Evolutionary conservation across 1,140 invertebrate genomes (phyloP).

Genomic region (Cyphomyrmex costatus): DNA sequence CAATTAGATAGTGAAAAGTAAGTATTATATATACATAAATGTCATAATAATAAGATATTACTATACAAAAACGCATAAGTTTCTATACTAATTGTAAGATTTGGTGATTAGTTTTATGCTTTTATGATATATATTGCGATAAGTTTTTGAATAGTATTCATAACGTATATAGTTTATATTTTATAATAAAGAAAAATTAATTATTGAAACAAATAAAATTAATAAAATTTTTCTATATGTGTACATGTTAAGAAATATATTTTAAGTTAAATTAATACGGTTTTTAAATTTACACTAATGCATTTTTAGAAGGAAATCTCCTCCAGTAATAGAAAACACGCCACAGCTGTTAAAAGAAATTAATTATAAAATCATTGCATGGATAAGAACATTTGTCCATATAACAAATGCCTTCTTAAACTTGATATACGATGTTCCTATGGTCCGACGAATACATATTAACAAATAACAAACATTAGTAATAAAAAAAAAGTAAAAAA

Average conservation of each 20-base stretch:
- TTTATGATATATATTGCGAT: not conserved
- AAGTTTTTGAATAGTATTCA: too few relatives aligned
- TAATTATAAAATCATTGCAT: constrained; percentile 82
- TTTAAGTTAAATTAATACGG: not conserved
- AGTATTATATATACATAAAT: not conserved
- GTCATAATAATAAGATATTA: not conserved
- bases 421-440: constrained; percentile 85
- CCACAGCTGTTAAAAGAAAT: constrained; percentile 83
- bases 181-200: too few relatives aligned
- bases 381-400: constrained; percentile 82
- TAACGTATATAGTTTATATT: too few relatives aligned
- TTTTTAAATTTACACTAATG: not conserved
- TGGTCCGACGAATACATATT: constrained; percentile 79
- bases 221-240: not conserved
- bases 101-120: not conserved
- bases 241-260: not conserved
- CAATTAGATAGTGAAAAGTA: constrained; percentile 78
- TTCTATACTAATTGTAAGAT: not conserved
- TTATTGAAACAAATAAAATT: not conserved
- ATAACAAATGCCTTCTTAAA: constrained; percentile 86
- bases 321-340: constrained; percentile 54
- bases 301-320: constrained; percentile 65
- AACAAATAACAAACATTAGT: constrained; percentile 28
- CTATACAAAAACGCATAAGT: not conserved
- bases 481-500: not conserved